phyloP scores from a whole-genome alignment of 1,140 invertebrate genomes.

The Philopotamus ludificatus region DNA sequence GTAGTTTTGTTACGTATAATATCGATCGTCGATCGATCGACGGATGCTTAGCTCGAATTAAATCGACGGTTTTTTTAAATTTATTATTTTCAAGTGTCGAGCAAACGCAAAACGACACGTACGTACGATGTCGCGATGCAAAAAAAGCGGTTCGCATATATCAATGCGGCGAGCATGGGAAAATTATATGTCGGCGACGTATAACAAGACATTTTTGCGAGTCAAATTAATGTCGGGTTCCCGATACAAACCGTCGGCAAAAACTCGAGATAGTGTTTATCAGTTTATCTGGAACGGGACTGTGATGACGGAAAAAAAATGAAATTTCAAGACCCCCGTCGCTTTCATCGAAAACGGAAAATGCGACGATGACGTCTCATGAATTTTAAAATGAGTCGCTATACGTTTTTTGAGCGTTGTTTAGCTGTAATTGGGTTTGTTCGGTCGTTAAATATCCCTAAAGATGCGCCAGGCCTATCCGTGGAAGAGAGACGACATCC shows the following conservation, averaged over 20 bases:
- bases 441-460: neutral
- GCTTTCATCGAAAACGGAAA: constrained; percentile 27
- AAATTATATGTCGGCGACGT: neutral
- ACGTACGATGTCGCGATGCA: neutral
- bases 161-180: neutral
- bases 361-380: constrained; percentile 29
- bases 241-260: constrained; percentile 23
- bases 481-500: constrained; percentile 16
- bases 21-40: no score
- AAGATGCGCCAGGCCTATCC: neutral
- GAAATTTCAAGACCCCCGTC: constrained; percentile 21
- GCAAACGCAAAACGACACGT: neutral
- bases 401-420: constrained; percentile 8
- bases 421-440: neutral
- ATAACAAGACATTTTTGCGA: constrained; percentile 12
- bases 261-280: constrained; percentile 36
- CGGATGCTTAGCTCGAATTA: no score
- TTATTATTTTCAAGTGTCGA: no score
- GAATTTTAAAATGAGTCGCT: constrained; percentile 26
- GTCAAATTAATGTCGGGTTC: constrained; percentile 23
- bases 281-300: constrained; percentile 33
- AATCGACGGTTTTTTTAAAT: no score
- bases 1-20: no score
- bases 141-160: constrained; percentile 1
- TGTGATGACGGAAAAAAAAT: constrained; percentile 16